phyloP scores from a whole-genome alignment of 2,888 invertebrate species.

The Crioceris asparagi region DNA sequence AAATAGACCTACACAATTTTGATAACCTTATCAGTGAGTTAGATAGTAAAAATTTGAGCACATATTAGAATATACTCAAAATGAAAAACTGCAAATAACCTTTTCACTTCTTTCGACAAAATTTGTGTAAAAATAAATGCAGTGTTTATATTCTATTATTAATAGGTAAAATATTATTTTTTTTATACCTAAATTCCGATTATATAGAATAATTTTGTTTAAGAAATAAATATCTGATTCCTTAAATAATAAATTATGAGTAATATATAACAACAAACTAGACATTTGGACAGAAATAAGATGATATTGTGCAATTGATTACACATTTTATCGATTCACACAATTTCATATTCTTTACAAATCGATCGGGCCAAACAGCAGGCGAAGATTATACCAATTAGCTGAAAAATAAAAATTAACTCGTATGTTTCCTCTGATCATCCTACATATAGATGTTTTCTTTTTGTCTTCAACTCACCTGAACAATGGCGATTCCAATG shows the following conservation, averaged over 20 bases:
- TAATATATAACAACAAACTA: conserved; percentile 9
- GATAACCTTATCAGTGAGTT: too few relatives aligned
- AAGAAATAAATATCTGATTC: conserved; percentile 1
- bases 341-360: conserved; percentile 81
- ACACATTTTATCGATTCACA: conserved; percentile 24
- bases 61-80: too few relatives aligned
- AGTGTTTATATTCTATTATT: too few relatives aligned
- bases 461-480: conserved; percentile 62
- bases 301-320: conserved; percentile 12
- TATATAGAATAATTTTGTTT: conserved; percentile 1
- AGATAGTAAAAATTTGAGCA: too few relatives aligned
- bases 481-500: conserved; percentile 72
- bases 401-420: conserved; percentile 57
- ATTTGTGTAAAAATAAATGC: too few relatives aligned
- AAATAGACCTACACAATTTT: too few relatives aligned
- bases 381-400: conserved; percentile 83
- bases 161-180: too few relatives aligned
- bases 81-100: too few relatives aligned
- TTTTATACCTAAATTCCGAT: too few relatives aligned
- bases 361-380: conserved; percentile 90
- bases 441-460: not conserved
- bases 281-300: conserved; percentile 13
- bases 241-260: conserved; percentile 12
- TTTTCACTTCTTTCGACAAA: too few relatives aligned
- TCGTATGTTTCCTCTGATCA: too few relatives aligned